Evolutionary conservation across 2,888 invertebrate genomes (phyloP), one percentile per base, ranked within the genome.

Genomic region (Acanthacorydalis orientalis): DNA sequence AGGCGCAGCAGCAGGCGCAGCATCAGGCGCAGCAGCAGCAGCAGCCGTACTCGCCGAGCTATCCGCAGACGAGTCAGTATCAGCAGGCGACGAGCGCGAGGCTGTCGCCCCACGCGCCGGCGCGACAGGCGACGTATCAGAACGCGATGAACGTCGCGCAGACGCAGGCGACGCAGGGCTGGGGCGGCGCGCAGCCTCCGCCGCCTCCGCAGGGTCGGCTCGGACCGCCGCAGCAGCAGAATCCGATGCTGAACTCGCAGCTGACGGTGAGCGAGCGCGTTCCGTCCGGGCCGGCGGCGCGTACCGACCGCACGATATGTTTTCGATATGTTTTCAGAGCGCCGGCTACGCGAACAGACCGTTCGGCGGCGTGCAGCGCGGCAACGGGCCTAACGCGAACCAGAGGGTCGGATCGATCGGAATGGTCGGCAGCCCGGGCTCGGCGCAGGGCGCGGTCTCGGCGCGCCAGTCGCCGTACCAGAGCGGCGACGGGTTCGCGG

Each of bases 191-290:
- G 33, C 55, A 56, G 43, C 55, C 53, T 46, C 45, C 56, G 14
- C 57, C 56, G 42, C 67, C 66, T 59, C 64, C 64, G 51, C 67
- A 53, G 56, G 65, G 64, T 49, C 73, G 79, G 64, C 70, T 83
- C 56, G 75, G 77, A 49, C 70, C 80, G 50, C 81, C 83, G 58
- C 83, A 83, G 64, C 80, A 73, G 56, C 82, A 89, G 65, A 88
- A 90, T 68, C 87, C 90, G 32, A 88, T 91, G 88, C 74, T 91
- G 58, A 85, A 82, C 68, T 83, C 85, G 56, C 87, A 87, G 66
- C 70, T 87, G 57, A 81, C 82, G 61, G 85, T 85, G 68, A 75
- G 76, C 40, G 16, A 43, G 39, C 12, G 33, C n/a, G 9, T 12
- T 32, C 37, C n/a, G 39, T 46, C 12, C 37, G 47, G 49, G n/a